Conservation (phyloP, 2,888 invertebrate species). For the Agriopis leucophaearia region DNA sequence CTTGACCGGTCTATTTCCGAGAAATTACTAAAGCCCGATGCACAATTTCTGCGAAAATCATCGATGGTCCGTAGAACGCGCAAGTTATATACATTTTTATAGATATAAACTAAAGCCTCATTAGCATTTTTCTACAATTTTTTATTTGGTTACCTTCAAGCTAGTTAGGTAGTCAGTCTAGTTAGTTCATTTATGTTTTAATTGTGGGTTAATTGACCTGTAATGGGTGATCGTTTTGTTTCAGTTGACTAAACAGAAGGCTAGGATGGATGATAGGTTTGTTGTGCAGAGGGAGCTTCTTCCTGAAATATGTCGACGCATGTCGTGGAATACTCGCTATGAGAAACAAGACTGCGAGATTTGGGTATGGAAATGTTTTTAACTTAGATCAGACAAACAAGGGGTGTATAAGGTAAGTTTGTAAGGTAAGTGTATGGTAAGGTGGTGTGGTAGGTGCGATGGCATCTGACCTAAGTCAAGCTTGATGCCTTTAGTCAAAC, state of each 20-base stretch:
- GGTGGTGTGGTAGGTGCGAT: too few relatives aligned
- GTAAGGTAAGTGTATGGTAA: too few relatives aligned
- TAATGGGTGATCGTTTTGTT: slow-evolving; percentile 51
- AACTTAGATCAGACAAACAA: too few relatives aligned
- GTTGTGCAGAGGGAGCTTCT: slow-evolving; percentile 68
- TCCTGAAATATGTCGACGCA: slow-evolving; percentile 60
- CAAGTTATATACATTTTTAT: background rate
- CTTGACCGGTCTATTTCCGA: slow-evolving; percentile 56
- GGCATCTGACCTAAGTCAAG: too few relatives aligned
- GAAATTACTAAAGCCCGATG: slow-evolving; percentile 41
- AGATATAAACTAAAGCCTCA: background rate
- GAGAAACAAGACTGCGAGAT: slow-evolving; percentile 52
- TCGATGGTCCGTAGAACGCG: slow-evolving; percentile 56
- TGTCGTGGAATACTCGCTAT: slow-evolving; percentile 50
- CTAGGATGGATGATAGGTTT: slow-evolving; percentile 76
- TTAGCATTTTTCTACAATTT: background rate
- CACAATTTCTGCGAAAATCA: slow-evolving; percentile 54
- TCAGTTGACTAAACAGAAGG: slow-evolving; percentile 66
- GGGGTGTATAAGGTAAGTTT: too few relatives aligned
- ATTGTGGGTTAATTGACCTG: slow-evolving; percentile 11
- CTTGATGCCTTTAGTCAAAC: too few relatives aligned
- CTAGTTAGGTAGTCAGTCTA: too few relatives aligned
- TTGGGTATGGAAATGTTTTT: slow-evolving; percentile 59
- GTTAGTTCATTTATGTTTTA: background rate
- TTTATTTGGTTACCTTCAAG: slow-evolving; percentile 5